Conservation (phyloP, 2,797 vertebrate genomes). For the Spinus olivaceus region DNA sequence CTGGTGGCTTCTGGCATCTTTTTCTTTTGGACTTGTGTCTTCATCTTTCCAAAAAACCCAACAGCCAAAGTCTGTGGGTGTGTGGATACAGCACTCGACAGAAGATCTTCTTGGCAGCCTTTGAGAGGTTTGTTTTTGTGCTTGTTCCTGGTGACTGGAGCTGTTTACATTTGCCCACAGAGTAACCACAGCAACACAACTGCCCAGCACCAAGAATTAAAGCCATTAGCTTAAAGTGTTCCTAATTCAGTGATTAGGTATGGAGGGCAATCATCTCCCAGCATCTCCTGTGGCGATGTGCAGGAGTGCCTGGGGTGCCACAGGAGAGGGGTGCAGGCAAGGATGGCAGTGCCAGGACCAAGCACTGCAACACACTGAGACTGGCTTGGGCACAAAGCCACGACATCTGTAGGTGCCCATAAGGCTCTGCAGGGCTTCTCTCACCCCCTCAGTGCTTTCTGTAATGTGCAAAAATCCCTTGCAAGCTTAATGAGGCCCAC, state of each 20-base stretch:
- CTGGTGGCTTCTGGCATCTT: not conserved
- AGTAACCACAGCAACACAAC: conserved; percentile 55
- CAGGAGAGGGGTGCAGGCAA: fast-evolving
- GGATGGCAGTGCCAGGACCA: not conserved
- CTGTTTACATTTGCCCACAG: conserved; percentile 15
- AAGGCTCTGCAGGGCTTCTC: not conserved
- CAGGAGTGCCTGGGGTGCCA: not conserved
- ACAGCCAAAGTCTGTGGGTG: not conserved
- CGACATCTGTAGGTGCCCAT: not conserved
- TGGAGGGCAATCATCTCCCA: not conserved
- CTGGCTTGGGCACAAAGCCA: not conserved
- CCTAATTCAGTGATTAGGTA: not conserved
- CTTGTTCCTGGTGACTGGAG: not conserved
- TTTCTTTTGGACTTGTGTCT: not conserved
- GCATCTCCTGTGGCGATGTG: not conserved
- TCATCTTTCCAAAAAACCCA: not conserved
- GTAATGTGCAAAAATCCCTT: not conserved
- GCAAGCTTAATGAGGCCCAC: not conserved
- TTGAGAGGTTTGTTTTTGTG: conserved; percentile 9
- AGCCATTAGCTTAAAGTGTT: conserved; percentile 35
- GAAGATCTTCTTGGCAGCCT: not conserved
- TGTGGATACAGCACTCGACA: fast-evolving
- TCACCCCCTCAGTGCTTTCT: not conserved
- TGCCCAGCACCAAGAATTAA: conserved; percentile 21
- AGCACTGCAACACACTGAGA: not conserved